Conservation (phyloP, 2,888 invertebrate genomes). For the Mystacides longicornis region DNA sequence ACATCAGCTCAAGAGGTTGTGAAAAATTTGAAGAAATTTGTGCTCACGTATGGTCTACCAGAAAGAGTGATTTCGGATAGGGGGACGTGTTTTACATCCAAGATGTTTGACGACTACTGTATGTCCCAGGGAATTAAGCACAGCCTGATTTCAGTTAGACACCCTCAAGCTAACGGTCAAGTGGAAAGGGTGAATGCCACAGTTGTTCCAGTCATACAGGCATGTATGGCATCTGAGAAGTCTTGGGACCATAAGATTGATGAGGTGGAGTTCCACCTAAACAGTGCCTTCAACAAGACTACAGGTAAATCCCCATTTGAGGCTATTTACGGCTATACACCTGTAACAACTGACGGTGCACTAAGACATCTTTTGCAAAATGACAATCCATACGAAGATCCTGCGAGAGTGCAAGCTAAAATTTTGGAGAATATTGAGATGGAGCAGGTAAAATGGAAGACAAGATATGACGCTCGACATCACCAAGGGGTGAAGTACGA, state of each 20-base stretch:
- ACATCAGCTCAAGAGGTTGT: background rate
- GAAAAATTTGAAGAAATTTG: conserved; percentile 1
- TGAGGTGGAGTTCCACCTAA: background rate
- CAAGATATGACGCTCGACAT: background rate
- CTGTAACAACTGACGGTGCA: background rate
- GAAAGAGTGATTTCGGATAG: background rate
- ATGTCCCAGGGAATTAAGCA: background rate
- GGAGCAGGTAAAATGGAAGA: background rate
- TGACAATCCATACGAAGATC: background rate
- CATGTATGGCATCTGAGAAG: background rate
- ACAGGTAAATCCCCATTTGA: background rate
- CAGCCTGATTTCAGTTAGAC: background rate
- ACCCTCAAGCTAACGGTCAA: conserved; percentile 3
- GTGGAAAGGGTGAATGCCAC: conserved; percentile 1
- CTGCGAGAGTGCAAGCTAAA: background rate
- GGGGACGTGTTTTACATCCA: background rate
- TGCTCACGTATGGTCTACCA: background rate
- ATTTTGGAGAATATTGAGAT: background rate
- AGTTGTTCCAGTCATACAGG: background rate
- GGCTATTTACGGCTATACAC: background rate
- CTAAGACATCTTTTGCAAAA: background rate
- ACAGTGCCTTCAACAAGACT: background rate
- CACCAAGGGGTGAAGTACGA: conserved; percentile 1
- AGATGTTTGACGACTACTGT: background rate
- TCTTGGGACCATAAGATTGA: background rate